Conservation (phyloP, 2,888 invertebrate genomes). For the Lithophane ornitopus region DNA sequence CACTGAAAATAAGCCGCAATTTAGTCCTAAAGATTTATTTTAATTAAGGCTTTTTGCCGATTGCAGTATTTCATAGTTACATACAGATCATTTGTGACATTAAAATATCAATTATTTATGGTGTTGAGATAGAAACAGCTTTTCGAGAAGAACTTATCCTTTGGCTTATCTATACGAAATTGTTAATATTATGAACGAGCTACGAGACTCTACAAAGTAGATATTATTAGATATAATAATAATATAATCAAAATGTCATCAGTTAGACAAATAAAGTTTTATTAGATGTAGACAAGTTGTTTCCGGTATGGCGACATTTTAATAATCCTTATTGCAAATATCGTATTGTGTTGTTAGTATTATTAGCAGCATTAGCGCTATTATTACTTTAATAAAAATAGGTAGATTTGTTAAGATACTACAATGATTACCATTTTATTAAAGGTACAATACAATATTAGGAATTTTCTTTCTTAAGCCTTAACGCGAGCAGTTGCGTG, state of each 20-base stretch:
- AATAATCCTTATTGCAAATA: slow-evolving; percentile 20
- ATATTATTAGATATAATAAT: slow-evolving; percentile 55
- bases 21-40: slow-evolving; percentile 36
- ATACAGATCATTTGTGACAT: slow-evolving; percentile 90
- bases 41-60: slow-evolving; percentile 72
- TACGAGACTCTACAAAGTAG: slow-evolving; percentile 52
- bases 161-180: slow-evolving; percentile 78
- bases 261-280: slow-evolving; percentile 50
- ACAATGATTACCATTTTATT: background rate
- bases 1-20: slow-evolving; percentile 56
- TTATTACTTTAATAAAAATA: background rate
- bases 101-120: slow-evolving; percentile 90
- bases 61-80: slow-evolving; percentile 81
- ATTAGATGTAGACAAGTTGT: slow-evolving; percentile 40
- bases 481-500: slow-evolving; percentile 58
- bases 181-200: slow-evolving; percentile 70
- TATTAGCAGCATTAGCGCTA: background rate
- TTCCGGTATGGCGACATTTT: slow-evolving; percentile 25
- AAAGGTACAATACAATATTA: slow-evolving; percentile 9
- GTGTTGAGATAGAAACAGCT: slow-evolving; percentile 84
- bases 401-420: background rate
- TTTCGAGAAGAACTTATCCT: slow-evolving; percentile 80
- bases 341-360: slow-evolving; percentile 1
- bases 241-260: slow-evolving; percentile 54
- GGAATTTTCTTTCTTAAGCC: slow-evolving; percentile 46